Base-by-base conservation (phyloP, 2,797 vertebrate species). In the Melanotaenia boesemani region DNA sequence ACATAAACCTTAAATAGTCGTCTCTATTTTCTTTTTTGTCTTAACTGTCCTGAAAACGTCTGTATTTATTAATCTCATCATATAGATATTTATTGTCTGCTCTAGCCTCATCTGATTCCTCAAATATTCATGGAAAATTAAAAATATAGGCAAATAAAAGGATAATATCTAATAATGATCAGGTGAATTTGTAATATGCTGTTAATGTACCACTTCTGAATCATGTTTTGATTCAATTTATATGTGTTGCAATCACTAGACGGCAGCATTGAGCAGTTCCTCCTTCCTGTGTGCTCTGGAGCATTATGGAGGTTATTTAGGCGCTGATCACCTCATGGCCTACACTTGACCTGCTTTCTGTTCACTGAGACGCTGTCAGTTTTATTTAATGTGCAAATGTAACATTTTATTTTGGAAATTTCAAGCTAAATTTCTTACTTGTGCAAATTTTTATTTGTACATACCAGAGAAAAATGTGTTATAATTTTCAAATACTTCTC, bases 261-360 rank as follows among this genome's bases (percentile, higher is more conserved):
- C 84, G 90, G 90, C 88, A 88, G 87, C 89, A 86, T 72, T 39
- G 79, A 79, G 82, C 64, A 10, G 68, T 66, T 32, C 0, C n/a
- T 52, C 55, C 3, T 65, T 58, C 20, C 9, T 10, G 3, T 7
- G 61, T 28, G 5, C 28, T 30, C n/a, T 44, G 61, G 20, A 6
- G 28, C 74, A 62, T 86, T 16, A 62, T 70, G 70, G 72, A 76
- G 73, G 78, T 79, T 70, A 60, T 58, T 76, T 74, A 83, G 76
- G n/a, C 61, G 71, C 72, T 82, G 77, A 83, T 89, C 83, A 67
- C 75, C 75, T 76, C 79, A 11, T 93, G 94, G 86, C 93, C 92
- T 94, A 90, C 94, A 94, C 93, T 94, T 95, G 93, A 95, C 94
- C 93, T 87, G 88, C 74, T 60, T 61, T 77, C 67, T 70, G 24